Conservation (phyloP, 1,140 invertebrate species). For the Trichoplusia ni region DNA sequence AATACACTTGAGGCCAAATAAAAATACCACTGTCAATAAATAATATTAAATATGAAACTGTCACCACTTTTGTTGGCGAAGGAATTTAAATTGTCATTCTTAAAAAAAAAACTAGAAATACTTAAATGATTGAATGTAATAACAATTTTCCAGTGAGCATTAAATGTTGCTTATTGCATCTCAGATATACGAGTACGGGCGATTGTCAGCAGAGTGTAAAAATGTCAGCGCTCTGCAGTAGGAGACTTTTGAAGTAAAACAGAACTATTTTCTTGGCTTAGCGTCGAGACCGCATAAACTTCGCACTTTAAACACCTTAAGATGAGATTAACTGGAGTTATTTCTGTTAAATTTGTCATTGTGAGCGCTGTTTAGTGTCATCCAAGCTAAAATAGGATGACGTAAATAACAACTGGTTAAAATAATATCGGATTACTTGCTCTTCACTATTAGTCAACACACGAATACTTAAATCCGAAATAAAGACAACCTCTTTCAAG, state of each 20-base stretch:
- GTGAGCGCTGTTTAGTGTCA: conserved; percentile 4
- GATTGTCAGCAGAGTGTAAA: conserved; percentile 24
- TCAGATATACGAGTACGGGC: background rate
- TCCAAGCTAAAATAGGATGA: background rate
- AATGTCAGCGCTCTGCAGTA: conserved; percentile 9
- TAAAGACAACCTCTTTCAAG: too few species aligned
- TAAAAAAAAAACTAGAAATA: too few species aligned
- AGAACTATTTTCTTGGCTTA: conserved; percentile 2
- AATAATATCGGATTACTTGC: too few species aligned
- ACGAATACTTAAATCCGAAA: too few species aligned
- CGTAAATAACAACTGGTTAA: too few species aligned
- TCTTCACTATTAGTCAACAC: too few species aligned
- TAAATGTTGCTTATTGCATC: background rate
- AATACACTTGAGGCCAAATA: too few species aligned
- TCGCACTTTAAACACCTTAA: conserved; percentile 3
- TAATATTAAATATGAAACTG: too few species aligned
- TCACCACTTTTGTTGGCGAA: too few species aligned
- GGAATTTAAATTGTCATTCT: background rate
- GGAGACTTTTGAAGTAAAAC: conserved; percentile 15
- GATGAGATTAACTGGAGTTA: conserved; percentile 18
- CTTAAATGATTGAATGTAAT: background rate
- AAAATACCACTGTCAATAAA: too few species aligned
- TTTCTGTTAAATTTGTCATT: conserved; percentile 14
- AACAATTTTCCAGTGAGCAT: background rate
- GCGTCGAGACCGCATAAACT: conserved; percentile 17